phyloP scores from a whole-genome alignment of 23 tunicate species.

The Pegea sp. region DNA sequence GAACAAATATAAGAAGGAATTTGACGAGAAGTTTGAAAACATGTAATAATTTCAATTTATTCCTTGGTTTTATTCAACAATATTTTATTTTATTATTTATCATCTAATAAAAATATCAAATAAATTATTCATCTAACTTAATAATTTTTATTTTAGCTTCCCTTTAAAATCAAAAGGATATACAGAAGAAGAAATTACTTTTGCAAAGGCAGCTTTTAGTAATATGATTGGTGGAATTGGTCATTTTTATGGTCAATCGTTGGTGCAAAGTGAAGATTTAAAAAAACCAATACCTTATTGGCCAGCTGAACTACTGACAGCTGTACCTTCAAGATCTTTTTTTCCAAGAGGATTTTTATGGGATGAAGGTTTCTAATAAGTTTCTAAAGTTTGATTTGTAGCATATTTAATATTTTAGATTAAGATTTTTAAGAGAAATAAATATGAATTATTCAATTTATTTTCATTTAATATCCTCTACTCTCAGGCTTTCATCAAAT shows the following conservation, averaged over 20 bases:
- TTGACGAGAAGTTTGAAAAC: constrained; percentile 73
- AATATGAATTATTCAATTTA: no score
- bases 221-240: constrained; percentile 98
- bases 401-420: no score
- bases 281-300: constrained; percentile 32
- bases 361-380: constrained; percentile 68
- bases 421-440: no score
- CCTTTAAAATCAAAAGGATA: constrained; percentile 42
- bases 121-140: neutral
- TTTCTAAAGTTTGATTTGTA: neutral
- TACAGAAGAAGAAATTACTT: constrained; percentile 23
- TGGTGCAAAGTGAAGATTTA: constrained; percentile 44
- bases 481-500: constrained; percentile 81
- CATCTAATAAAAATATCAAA: neutral
- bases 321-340: constrained; percentile 94
- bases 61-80: neutral
- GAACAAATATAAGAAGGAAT: constrained; percentile 17
- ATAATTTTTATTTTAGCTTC: constrained; percentile 13
- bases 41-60: constrained; percentile 9
- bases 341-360: constrained; percentile 98
- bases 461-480: no score
- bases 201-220: constrained; percentile 88
- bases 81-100: neutral
- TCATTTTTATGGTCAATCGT: constrained; percentile 82
- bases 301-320: constrained; percentile 60